phyloP scores from a whole-genome alignment of 2,888 invertebrate genomes.

The Stenodema calcarata region DNA sequence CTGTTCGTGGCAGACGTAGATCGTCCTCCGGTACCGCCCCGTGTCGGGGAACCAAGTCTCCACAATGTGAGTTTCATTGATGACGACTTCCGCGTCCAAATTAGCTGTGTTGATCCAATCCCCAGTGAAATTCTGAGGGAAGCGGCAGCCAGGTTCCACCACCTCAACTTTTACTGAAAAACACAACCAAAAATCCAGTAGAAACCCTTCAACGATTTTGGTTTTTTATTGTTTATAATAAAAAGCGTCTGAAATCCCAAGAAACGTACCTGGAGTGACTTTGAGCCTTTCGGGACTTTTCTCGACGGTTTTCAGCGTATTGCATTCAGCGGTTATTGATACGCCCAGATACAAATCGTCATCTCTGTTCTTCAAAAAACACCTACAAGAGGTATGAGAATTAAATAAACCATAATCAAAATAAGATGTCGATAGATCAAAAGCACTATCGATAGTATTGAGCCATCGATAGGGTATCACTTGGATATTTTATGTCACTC shows the following conservation, averaged over 20 bases:
- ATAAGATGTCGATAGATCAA: too few relatives aligned
- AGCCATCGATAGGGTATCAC: too few relatives aligned
- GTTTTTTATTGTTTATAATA: too few relatives aligned
- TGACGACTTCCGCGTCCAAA: slow-evolving; percentile 90
- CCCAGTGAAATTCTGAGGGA: slow-evolving; percentile 93
- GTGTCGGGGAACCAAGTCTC: slow-evolving; percentile 95
- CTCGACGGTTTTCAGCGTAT: slow-evolving; percentile 89
- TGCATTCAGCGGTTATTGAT: slow-evolving; percentile 93
- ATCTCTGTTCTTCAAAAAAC: slow-evolving; percentile 92
- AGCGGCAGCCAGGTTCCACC: slow-evolving; percentile 87
- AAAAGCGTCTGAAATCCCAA: not conserved
- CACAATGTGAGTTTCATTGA: slow-evolving; percentile 95
- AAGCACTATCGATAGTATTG: too few relatives aligned
- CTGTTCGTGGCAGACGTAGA: slow-evolving; percentile 93
- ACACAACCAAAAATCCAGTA: too few relatives aligned
- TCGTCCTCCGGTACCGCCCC: slow-evolving; percentile 83
- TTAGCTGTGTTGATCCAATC: slow-evolving; percentile 98
- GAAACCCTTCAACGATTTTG: too few relatives aligned
- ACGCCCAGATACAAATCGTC: slow-evolving; percentile 91
- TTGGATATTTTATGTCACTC: too few relatives aligned
- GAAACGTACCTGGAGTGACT: slow-evolving; percentile 74
- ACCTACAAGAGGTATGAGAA: slow-evolving; percentile 63
- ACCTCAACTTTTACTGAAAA: slow-evolving; percentile 76
- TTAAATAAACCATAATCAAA: too few relatives aligned
- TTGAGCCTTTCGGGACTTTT: slow-evolving; percentile 89